These are phyloP conservation scores for Tragelaphus scriptus DNA, from an alignment of 2,113 vertebrate species.

Conservation along the genomic window DNA sequence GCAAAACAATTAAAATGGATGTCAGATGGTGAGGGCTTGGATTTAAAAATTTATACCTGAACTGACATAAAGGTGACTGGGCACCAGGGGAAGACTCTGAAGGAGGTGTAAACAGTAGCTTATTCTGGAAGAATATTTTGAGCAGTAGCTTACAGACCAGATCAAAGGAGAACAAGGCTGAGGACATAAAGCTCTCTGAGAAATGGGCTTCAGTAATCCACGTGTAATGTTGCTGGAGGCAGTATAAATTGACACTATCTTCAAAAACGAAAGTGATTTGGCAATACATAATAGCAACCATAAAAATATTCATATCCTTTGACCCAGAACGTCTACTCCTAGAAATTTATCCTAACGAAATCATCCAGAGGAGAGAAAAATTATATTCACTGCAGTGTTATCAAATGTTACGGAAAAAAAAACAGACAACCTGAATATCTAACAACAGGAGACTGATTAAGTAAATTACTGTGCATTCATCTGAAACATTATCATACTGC, in stretches of 20 bases:
- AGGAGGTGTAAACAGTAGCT: neutral
- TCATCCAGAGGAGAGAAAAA: conserved; percentile 22
- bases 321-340: conserved; percentile 26
- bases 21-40: neutral
- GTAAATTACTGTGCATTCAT: neutral
- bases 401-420: neutral
- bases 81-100: neutral
- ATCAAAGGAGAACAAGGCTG: neutral
- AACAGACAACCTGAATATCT: neutral
- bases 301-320: conserved; percentile 57
- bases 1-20: conserved; percentile 19
- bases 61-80: neutral
- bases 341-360: conserved; percentile 46
- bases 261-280: conserved; percentile 40
- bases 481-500: neutral
- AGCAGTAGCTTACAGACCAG: neutral
- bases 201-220: neutral
- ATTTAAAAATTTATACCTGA: conserved; percentile 16
- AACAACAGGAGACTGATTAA: neutral
- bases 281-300: conserved; percentile 33
- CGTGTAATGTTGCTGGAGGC: neutral
- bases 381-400: neutral
- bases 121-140: conserved; percentile 12
- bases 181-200: neutral
- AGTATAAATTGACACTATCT: conserved; percentile 12